Base-by-base conservation (phyloP, 2,113 vertebrate species). In the Uria lomvia region DNA sequence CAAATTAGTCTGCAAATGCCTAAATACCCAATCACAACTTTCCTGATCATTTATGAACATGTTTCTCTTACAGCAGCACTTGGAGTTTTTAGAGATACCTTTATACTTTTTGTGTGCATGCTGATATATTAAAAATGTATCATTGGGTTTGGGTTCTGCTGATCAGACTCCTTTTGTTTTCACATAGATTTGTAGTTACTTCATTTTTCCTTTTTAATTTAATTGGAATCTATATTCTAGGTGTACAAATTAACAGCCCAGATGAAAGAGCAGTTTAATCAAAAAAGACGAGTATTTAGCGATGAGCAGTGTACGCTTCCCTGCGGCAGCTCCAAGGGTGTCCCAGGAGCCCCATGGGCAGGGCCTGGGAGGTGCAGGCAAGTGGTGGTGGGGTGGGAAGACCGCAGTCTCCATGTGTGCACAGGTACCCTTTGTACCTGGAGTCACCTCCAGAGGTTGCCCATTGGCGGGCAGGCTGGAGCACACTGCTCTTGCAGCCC, bases 241-340 rank as follows among this genome's bases (percentile, higher is more conserved):
- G 27, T 92, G 21, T n/a, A 9, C 18, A 49, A 75, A 74, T 56
- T 62, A 62, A 9, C 40, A 60, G 26, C 43, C 34, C 52, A 52
- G 65, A 27, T 38, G 52, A 87, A 70, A 50, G 15, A 65, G 26
- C 11, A 47, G 3, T 42, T 74, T 36, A 62, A 85, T 23, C 1
- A 58, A 60, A 82, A 62, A 74, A 49, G 6, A 32, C 29, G 50
- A 38, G 5, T 40, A 71, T 71, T 56, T 32, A 62, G 14, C 4
- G 0, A 45, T 9, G 15, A 62, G 11, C 38, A 65, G 5, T 2
- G 1, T 19, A 21, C 3, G 4, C 23, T 32, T 67, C 43, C 23
- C 45, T 78, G 50, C 1, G 2, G 32, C 36, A 79, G n/a, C 43
- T 88, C 43, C 22, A 20, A 8, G 0, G 0, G 2, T 45, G 13